phyloP scores from a whole-genome alignment of 53 echinoderm and acorn worm species.

The Stichopus horrens region DNA sequence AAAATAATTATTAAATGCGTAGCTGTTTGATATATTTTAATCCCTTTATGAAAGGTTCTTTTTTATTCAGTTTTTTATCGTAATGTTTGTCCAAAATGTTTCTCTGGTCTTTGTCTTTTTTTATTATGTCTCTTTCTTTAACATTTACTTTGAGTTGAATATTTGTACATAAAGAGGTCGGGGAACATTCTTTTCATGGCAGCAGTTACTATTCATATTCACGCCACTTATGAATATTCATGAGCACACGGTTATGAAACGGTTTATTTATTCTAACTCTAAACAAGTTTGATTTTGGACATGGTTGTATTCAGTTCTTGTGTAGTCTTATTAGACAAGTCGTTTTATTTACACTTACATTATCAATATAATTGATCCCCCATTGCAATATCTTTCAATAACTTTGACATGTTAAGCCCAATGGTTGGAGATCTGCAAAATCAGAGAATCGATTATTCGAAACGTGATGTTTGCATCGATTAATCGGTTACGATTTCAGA shows the following conservation, averaged over 20 bases:
- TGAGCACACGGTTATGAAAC: no score
- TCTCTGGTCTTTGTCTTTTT: neutral
- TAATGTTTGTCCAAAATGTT: neutral
- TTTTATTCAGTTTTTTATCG: neutral
- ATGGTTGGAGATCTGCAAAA: no score
- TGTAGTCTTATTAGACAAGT: neutral
- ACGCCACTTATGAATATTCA: neutral
- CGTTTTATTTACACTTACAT: neutral
- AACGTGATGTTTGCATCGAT: no score
- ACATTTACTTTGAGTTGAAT: neutral
- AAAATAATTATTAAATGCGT: no score
- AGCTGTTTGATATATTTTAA: neutral
- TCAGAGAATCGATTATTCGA: no score
- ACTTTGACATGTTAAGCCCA: no score
- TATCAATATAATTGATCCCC: no score
- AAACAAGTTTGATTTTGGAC: neutral
- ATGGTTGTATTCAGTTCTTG: neutral
- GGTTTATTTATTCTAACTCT: neutral
- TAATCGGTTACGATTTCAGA: no score
- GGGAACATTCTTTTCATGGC: neutral
- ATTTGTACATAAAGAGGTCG: conserved; percentile 1
- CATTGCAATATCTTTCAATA: no score
- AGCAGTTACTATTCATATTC: neutral
- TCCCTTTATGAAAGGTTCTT: neutral
- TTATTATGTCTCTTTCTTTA: neutral